Base-by-base conservation (phyloP, 2,113 vertebrate species). In the Labeo rohita region DNA sequence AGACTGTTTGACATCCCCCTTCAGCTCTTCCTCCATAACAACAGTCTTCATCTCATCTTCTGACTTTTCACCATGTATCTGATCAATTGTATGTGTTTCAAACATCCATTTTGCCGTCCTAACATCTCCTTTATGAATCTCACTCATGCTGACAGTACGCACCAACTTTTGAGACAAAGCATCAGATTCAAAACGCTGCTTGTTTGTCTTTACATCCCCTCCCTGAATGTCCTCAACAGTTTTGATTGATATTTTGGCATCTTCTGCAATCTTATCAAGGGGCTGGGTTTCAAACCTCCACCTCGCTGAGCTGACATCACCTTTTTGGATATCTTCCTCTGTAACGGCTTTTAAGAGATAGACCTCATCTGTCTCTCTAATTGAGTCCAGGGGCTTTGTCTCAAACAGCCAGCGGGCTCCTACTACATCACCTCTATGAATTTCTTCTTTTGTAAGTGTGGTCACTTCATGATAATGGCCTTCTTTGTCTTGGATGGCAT, bases 371-470 rank as follows among this genome's bases (percentile, higher is more conserved):
- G 94, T 95, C 86, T 96, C 93, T 85, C 95, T 96, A 88, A 98
- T 97, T 15, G 96, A 95, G 50, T 96, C 97, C 23, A 98, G 90
- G 28, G 97, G 96, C 85, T 97, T 97, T 23, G 97, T 98, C 95
- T 98, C 97, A 95, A 98, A 98, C 90, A 98, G 89, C 97, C 97
- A 98, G 6, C 96, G 95, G 9, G 96, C 95, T 65, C 96, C 96
- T 21, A 96, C 89, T 13, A 98, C 97, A 92, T 98, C 95, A 76
- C 97, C 97, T 21, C 95, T 93, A 77, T 94, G 93, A 13, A 96
- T 93, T 65, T 98, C 97, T 89, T 98, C 96, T 52, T 97, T 98
- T 86, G 96, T 96, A 84, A 98, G 96, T 61, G 96, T 98, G 68
- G 96, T 98, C 36, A 98, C 96, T 92, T 98, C 96, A 39, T 98